Evolutionary conservation across 2,797 vertebrate species (phyloP).

Genomic region (Chelmon rostratus): DNA sequence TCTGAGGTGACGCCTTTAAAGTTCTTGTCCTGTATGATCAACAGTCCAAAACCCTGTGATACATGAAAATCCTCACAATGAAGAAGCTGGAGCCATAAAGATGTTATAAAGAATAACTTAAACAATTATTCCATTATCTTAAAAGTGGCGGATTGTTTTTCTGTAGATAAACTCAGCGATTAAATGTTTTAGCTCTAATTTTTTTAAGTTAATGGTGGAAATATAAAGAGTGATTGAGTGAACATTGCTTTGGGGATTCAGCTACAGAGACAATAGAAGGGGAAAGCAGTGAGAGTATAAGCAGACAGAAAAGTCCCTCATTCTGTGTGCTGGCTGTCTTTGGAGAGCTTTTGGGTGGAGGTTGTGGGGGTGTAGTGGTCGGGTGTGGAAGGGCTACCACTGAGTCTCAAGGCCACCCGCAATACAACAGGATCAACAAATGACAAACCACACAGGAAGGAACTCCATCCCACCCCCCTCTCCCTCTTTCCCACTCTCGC

Average conservation of each 20-base stretch:
- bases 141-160: background rate
- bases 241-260: background rate
- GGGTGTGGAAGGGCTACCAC: conserved; percentile 35
- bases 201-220: background rate
- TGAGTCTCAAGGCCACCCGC: conserved; percentile 74
- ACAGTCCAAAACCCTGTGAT: background rate
- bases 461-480: conserved; percentile 86
- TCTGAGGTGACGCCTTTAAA: background rate
- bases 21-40: background rate
- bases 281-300: background rate
- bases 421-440: conserved; percentile 92
- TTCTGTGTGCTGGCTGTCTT: background rate
- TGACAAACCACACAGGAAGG: conserved; percentile 93
- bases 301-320: background rate
- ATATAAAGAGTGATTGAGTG: background rate
- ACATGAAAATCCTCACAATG: background rate
- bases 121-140: background rate
- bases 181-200: background rate
- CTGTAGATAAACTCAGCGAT: background rate
- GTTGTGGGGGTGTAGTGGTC: background rate
- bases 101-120: background rate
- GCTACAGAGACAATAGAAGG: background rate
- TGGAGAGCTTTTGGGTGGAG: conserved; percentile 1
- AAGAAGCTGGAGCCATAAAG: background rate
- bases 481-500: conserved; percentile 80